phyloP scores from a whole-genome alignment of 2,888 invertebrate species.

The Nomada goodeniana region DNA sequence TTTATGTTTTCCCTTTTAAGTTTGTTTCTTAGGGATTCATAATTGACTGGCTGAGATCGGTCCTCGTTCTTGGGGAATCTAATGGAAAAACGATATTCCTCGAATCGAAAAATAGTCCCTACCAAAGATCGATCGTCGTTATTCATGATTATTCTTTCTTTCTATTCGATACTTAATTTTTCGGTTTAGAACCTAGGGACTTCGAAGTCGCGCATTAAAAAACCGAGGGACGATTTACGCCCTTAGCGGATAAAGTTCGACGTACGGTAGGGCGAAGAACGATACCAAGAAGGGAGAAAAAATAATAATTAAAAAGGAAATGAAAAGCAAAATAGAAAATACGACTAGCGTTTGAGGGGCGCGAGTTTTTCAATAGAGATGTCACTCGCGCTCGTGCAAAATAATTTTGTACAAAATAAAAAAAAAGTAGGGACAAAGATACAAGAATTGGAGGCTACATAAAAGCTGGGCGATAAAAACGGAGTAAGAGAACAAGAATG shows the following conservation, averaged over 20 bases:
- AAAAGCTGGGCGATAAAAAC: not conserved
- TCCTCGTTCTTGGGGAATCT: slow-evolving; percentile 6
- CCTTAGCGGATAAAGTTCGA: slow-evolving; percentile 35
- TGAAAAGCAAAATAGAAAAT: not conserved
- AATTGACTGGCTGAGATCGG: slow-evolving; percentile 53
- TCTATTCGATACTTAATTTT: not conserved
- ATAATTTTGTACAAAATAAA: not conserved
- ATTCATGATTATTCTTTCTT: not conserved
- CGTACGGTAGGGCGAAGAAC: slow-evolving; percentile 18
- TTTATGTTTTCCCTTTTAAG: not conserved
- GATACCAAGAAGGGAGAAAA: not conserved
- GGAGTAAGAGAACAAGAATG: not conserved
- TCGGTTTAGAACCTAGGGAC: slow-evolving; percentile 17
- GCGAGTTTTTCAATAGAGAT: not conserved
- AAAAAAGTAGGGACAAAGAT: not conserved
- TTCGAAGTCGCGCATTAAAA: slow-evolving; percentile 24
- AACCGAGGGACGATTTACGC: slow-evolving; percentile 7
- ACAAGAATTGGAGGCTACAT: not conserved
- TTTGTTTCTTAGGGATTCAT: not conserved
- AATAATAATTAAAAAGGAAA: not conserved
- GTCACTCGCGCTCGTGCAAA: slow-evolving; percentile 3
- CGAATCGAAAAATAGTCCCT: slow-evolving; percentile 35
- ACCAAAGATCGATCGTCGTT: slow-evolving; percentile 11
- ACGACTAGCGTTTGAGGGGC: slow-evolving; percentile 50
- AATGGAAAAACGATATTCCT: slow-evolving; percentile 10